A percentile compares a stretch with the other conserved stretches of the same genome.
phyloP scores from a whole-genome alignment of 1,140 invertebrate species.

The Tetramorium parvispinum region DNA sequence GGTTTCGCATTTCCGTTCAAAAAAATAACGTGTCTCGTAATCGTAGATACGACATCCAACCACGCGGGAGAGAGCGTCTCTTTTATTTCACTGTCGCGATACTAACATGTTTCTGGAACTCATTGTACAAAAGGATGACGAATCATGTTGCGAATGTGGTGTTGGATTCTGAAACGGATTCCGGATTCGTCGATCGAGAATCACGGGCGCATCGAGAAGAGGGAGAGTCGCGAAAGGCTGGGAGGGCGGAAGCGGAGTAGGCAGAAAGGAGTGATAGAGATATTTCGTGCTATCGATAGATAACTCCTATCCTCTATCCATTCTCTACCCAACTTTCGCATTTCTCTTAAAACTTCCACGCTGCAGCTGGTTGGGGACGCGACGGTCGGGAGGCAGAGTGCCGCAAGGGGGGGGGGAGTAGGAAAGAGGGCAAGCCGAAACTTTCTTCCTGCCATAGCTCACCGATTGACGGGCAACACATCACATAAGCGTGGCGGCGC shows the following conservation, averaged over 20 bases:
- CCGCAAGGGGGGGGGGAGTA: slow-evolving; percentile 32
- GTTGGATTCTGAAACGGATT: background rate
- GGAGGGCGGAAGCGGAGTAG: background rate
- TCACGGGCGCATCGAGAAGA: background rate
- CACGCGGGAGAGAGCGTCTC: background rate
- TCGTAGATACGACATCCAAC: slow-evolving; percentile 20
- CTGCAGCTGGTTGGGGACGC: slow-evolving; percentile 56
- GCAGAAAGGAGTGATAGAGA: slow-evolving; percentile 68
- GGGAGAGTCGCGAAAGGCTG: background rate
- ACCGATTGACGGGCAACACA: slow-evolving; percentile 82
- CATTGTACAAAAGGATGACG: slow-evolving; percentile 17
- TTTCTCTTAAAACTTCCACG: slow-evolving; percentile 83
- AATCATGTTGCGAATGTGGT: slow-evolving; percentile 27
- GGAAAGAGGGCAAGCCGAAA: slow-evolving; percentile 75
- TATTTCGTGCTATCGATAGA: slow-evolving; percentile 80
- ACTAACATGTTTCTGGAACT: slow-evolving; percentile 12
- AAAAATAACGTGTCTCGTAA: slow-evolving; percentile 48
- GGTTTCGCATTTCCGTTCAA: slow-evolving; percentile 41
- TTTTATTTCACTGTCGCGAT: slow-evolving; percentile 8
- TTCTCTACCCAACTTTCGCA: slow-evolving; percentile 84
- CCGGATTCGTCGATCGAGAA: slow-evolving; percentile 6
- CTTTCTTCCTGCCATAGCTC: slow-evolving; percentile 81
- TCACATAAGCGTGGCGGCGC: slow-evolving; percentile 73
- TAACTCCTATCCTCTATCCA: slow-evolving; percentile 81
- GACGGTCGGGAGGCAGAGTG: slow-evolving; percentile 39